Evolutionary conservation across 1,140 invertebrate species (phyloP).

Genomic region (Platyscapa corneri): DNA sequence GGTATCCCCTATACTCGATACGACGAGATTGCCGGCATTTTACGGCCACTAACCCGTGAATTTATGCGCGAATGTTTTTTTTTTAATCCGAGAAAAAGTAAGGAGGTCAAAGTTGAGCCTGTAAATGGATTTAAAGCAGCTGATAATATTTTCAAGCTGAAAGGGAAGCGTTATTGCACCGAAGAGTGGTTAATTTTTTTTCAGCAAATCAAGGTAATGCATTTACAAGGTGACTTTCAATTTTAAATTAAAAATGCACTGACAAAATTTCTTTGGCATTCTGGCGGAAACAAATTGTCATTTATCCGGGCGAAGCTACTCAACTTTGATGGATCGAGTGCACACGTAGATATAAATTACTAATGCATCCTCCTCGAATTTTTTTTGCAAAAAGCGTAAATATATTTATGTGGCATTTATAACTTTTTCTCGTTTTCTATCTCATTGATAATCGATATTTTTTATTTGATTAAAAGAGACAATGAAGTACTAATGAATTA

Average conservation of each 20-base stretch:
- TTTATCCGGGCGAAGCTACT: background rate
- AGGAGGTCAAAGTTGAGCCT: background rate
- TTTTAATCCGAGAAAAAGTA: background rate
- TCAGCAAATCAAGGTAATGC: too few relatives aligned
- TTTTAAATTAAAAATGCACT: background rate
- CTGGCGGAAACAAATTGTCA: background rate
- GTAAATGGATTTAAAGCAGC: too few relatives aligned
- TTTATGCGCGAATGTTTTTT: constrained; percentile 5
- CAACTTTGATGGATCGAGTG: background rate
- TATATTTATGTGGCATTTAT: background rate
- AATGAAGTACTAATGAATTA: too few relatives aligned
- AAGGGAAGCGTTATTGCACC: background rate
- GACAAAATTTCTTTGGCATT: background rate
- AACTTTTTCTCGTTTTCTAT: background rate
- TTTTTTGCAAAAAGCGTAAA: background rate
- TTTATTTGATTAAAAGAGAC: background rate
- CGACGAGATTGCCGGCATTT: background rate
- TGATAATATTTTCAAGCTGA: background rate
- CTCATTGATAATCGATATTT: background rate
- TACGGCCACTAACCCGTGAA: background rate
- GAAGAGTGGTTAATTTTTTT: too few relatives aligned
- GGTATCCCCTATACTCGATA: background rate
- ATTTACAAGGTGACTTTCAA: background rate
- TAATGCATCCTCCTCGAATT: background rate
- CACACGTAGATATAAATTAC: background rate